phyloP scores from a whole-genome alignment of 2,888 invertebrate genomes.

The Oxycera nigricornis region DNA sequence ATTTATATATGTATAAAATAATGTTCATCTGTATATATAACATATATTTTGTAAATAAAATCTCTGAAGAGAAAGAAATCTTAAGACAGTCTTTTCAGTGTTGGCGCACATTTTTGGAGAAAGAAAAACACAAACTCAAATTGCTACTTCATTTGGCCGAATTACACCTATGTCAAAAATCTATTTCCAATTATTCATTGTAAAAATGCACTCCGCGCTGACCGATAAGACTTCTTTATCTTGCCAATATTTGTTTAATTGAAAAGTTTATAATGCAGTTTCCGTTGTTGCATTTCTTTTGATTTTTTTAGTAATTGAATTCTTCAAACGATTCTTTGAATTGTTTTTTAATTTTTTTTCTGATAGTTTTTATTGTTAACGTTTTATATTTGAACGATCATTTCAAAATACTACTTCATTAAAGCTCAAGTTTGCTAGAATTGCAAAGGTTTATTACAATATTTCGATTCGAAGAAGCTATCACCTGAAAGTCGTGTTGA shows the following conservation, averaged over 20 bases:
- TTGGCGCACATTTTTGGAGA: no score
- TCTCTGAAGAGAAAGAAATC: constrained; percentile 32
- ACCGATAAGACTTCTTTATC: constrained; percentile 34
- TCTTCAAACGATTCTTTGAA: constrained; percentile 1
- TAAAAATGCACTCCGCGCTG: constrained; percentile 22
- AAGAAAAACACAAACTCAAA: no score
- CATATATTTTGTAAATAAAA: constrained; percentile 31
- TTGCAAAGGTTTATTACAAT: not conserved
- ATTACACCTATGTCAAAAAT: not conserved
- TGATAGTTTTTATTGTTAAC: not conserved
- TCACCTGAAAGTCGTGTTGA: no score
- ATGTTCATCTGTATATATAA: not conserved
- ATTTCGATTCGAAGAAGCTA: no score
- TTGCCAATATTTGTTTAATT: not conserved
- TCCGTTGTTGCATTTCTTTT: constrained; percentile 32
- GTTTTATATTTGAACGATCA: constrained; percentile 37
- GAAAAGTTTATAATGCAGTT: not conserved
- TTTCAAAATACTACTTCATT: constrained; percentile 38
- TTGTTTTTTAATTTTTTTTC: not conserved
- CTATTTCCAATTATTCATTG: not conserved
- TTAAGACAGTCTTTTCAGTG: constrained; percentile 15
- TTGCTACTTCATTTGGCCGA: no score
- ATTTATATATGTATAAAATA: constrained; percentile 44
- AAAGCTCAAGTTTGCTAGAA: constrained; percentile 38
- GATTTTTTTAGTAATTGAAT: constrained; percentile 23